Percentiles rank a stretch among this genome's conserved stretches.
Evolutionary conservation across 64 coral and sea anemone species (phyloP).

Genomic region (Catalaphyllia jardinei): DNA sequence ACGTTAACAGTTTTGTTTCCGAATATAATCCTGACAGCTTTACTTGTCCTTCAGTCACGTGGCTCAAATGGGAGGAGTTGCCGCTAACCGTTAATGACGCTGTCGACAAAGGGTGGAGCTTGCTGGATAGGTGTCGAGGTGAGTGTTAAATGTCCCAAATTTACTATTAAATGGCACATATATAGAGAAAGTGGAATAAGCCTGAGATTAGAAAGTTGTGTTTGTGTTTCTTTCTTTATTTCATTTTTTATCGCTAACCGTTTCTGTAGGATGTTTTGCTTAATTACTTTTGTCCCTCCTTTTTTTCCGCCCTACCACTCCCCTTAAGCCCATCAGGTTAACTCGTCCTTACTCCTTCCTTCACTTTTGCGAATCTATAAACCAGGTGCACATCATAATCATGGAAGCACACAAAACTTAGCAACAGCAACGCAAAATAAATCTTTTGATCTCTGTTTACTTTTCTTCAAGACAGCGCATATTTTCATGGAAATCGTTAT

Average conservation of each 20-base stretch:
- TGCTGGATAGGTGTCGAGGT: conserved; percentile 35
- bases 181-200: too few relatives aligned
- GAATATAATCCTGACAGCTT: neutral
- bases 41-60: conserved; percentile 17
- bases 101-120: conserved; percentile 26
- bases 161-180: too few relatives aligned
- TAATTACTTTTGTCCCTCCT: neutral
- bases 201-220: neutral
- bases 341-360: neutral
- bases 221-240: neutral
- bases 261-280: too few relatives aligned
- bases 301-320: neutral
- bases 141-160: neutral
- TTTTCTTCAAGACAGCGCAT: conserved; percentile 21
- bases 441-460: neutral
- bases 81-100: conserved; percentile 35
- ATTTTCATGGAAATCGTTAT: conserved; percentile 52
- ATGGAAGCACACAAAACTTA: neutral
- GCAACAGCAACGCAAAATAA: too few relatives aligned
- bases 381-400: neutral
- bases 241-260: too few relatives aligned
- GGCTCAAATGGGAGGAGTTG: conserved; percentile 14
- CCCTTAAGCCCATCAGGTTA: neutral
- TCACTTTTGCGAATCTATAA: neutral
- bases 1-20: too few relatives aligned